Base-by-base conservation (phyloP, 2,113 vertebrate genomes). In the Ailurus styani region DNA sequence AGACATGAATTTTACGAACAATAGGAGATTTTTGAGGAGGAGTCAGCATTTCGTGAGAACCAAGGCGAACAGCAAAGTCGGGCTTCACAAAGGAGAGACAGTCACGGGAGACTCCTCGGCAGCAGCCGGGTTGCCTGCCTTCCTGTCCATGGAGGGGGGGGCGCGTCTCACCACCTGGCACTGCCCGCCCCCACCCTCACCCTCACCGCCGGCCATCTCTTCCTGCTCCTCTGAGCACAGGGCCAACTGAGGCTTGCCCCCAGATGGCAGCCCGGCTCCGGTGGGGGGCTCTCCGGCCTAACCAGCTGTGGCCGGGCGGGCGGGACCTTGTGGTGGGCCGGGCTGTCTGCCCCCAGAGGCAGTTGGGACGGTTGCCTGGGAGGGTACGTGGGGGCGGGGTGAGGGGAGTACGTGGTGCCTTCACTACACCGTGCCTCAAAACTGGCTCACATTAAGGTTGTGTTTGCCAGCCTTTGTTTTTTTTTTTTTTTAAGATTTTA, bases 181-280 rank as follows among this genome's bases (percentile, higher is more conserved):
- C 12, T 10, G 40, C 13, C 27, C 2, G 23, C 55, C 1, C 8
- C 1, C 6, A 0, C 21, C 7, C 23, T 2, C 7, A 1, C 54
- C 45, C 37, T 42, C 10, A 0, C 2, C 34, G 18, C 45, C 18
- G 84, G 13, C 52, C 34, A 5, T 85, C 55, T 64, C 34, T 70
- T n/a, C 55, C 34, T 52, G 18, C 62, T 70, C 54, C 52, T 88
- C 57, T 55, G 78, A 78, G 47, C 34, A 34, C 18, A 11, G 0
- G 6, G 21, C 17, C 27, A 34, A n/a, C 2, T 54, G 14, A 9
- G 9, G 3, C 13, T n/a, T 52, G 55, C 77, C 34, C 20, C 23
- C 9, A 7, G 13, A 6, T 7, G 55, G 55, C 34, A 64, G 45
- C 50, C 57, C 17, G 54, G 23, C 4, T 62, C 4, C 29, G 15